phyloP scores from a whole-genome alignment of 1,140 invertebrate genomes.

The Helicoverpa zea region DNA sequence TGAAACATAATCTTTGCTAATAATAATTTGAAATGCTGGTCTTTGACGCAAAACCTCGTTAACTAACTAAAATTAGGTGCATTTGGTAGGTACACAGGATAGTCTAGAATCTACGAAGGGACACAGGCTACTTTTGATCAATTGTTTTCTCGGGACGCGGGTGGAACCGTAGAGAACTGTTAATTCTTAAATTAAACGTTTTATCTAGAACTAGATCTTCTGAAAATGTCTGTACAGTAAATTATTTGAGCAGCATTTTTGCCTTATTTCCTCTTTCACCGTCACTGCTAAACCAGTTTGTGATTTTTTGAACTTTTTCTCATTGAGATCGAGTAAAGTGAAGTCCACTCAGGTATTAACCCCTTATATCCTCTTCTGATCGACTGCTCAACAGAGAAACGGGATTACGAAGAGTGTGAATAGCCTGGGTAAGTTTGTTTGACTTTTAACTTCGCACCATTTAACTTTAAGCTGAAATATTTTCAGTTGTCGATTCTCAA shows the following conservation, averaged over 20 bases:
- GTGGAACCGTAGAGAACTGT: neutral
- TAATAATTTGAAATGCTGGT: no score
- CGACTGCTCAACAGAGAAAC: neutral
- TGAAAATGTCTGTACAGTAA: neutral
- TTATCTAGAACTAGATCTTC: neutral
- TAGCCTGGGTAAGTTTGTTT: no score
- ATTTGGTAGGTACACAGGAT: no score
- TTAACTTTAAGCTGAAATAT: no score
- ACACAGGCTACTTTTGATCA: no score
- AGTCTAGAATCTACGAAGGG: no score
- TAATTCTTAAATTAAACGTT: neutral
- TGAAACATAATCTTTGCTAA: no score
- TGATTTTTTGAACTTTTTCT: conserved; percentile 7
- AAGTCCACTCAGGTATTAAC: conserved; percentile 1
- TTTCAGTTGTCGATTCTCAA: no score
- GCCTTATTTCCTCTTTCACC: conserved; percentile 4
- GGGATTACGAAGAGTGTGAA: neutral
- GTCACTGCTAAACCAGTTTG: neutral
- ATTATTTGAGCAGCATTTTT: neutral
- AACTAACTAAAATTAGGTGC: no score
- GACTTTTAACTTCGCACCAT: no score
- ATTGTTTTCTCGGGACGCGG: no score
- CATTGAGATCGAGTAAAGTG: conserved; percentile 12
- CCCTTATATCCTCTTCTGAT: neutral
- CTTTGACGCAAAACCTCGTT: no score